phyloP scores from a whole-genome alignment of 2,888 invertebrate species.

The Arenicola marina region DNA sequence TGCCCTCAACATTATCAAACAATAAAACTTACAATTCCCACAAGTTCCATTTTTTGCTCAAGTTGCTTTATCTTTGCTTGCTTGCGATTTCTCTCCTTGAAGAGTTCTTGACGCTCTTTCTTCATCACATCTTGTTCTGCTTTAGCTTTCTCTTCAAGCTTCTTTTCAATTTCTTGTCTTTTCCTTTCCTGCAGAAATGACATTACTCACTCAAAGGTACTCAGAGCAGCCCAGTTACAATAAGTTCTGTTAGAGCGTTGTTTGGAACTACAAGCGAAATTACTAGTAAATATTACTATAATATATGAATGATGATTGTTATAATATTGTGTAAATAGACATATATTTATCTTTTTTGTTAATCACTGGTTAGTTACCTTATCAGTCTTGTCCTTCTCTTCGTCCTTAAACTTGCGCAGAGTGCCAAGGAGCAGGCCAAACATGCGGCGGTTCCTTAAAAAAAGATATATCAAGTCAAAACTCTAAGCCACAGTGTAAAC shows the following conservation, averaged over 20 bases:
- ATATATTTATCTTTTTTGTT: no score
- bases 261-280: no score
- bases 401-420: conserved; percentile 91
- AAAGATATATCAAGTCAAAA: no score
- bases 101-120: conserved; percentile 81
- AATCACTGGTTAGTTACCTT: no score
- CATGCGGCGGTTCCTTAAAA: conserved; percentile 90
- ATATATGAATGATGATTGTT: no score
- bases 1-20: no score
- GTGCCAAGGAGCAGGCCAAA: conserved; percentile 95
- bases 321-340: no score
- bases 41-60: conserved; percentile 86
- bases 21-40: conserved; percentile 73
- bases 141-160: conserved; percentile 88
- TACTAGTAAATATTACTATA: no score
- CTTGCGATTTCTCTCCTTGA: conserved; percentile 82
- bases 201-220: no score
- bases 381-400: conserved; percentile 85
- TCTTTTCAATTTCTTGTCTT: conserved; percentile 85
- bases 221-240: no score
- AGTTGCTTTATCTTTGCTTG: conserved; percentile 86
- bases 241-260: no score
- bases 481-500: no score
- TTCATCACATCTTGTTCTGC: conserved; percentile 84
- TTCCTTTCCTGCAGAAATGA: conserved; percentile 72